Evolutionary conservation across 2,888 invertebrate species (phyloP), one percentile per base, ranked within the genome.

Genomic region (Tetanocera ferruginea): DNA sequence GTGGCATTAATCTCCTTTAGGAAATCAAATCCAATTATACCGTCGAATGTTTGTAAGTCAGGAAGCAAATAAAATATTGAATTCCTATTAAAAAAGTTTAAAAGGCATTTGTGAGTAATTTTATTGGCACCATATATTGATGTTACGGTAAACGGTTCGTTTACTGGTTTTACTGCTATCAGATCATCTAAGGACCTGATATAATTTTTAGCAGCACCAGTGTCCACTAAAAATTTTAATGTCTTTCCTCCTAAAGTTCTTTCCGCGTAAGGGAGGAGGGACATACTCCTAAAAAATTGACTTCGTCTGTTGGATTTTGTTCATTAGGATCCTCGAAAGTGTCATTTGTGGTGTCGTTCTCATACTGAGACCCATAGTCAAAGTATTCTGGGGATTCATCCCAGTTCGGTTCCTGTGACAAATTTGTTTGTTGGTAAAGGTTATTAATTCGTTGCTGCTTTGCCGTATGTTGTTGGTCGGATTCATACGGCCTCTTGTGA

Each of bases 401-500:
- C n/a, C n/a, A n/a, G n/a, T n/a, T 57, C 17, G 52, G 19, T 19
- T 19, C 19, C 52, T 52, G 52, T 19, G 17, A n/a, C 52, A 52
- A 52, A 19, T 52, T 19, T 19, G 52, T n/a, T n/a, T 52, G 19
- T 52, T 52, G 52, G 19, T 17, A n/a, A 17, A 52, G 2, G 66
- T 76, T 66, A 71, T 3, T 76, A 31, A 17, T 67, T 72, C 57
- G 76, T 72, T 6, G 66, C 72, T 57, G 72, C 76, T 78, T 60
- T n/a, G 9, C 76, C 76, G 3, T 70, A 31, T 31, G 31, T 31
- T 31, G 31, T 31, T 31, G 31, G 31, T 31, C 31, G 31, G 31
- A 31, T 31, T 78, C 9, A 70, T 49, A 6, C 67, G 60, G n/a
- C 62, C 62, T 28, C 19, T 76, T 11, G 69, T 76, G 23, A 43